phyloP scores from a whole-genome alignment of 2,888 invertebrate species.

The Parasteatoda lunata region DNA sequence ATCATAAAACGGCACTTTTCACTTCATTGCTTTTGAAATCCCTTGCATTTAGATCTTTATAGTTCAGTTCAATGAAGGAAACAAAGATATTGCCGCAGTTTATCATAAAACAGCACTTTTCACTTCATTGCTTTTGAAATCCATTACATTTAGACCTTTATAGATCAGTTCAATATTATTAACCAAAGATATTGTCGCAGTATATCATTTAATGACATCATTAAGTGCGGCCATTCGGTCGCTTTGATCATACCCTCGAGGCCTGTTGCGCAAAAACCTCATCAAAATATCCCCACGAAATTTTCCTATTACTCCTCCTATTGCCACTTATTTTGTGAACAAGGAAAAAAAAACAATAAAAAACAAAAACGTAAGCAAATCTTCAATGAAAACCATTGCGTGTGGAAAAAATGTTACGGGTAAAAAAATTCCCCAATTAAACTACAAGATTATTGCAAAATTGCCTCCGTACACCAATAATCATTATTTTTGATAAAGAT shows the following conservation, averaged over 20 bases:
- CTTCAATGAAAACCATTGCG: background rate
- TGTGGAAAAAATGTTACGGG: background rate
- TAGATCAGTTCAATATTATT: too few relatives aligned
- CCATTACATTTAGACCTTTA: too few relatives aligned
- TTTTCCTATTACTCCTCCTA: constrained; percentile 21
- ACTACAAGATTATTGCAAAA: background rate
- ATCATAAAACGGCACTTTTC: too few relatives aligned
- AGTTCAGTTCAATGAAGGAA: too few relatives aligned
- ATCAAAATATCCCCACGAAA: constrained; percentile 24
- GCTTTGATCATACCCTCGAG: constrained; percentile 2
- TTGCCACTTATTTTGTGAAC: background rate
- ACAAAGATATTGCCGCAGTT: too few relatives aligned
- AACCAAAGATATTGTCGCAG: too few relatives aligned
- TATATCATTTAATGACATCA: background rate
- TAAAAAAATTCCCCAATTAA: constrained; percentile 34
- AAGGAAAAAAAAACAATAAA: background rate
- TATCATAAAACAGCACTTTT: too few relatives aligned
- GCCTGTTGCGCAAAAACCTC: constrained; percentile 8
- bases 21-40: too few relatives aligned
- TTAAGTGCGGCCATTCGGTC: background rate
- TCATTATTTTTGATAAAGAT: background rate
- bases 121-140: too few relatives aligned
- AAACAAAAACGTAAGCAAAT: background rate
- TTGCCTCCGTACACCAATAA: background rate
- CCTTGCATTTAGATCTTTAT: too few relatives aligned